Percentiles rank a stretch among this genome's conserved stretches.
These are phyloP conservation scores for Lacerta agilis DNA, from an alignment of 2,797 vertebrate species.

Conservation along the genomic window DNA sequence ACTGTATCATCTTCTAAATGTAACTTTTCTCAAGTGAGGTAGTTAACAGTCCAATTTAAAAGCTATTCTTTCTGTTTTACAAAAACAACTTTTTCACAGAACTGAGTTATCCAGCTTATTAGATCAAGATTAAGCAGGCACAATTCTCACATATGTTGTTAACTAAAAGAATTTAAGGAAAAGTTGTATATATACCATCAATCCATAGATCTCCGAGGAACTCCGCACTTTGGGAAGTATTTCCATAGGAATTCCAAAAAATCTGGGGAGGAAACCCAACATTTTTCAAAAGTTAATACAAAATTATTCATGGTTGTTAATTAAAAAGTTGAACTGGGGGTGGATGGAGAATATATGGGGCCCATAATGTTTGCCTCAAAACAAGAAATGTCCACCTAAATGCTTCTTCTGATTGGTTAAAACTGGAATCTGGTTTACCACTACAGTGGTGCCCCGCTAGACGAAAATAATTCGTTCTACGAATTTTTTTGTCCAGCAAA, in stretches of 20 bases:
- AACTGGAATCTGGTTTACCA: background rate
- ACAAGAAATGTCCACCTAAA: background rate
- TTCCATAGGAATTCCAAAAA: conserved; percentile 96
- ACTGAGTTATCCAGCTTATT: background rate
- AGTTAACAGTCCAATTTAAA: background rate
- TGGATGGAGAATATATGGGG: background rate
- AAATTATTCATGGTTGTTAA: background rate
- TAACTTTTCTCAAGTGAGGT: background rate
- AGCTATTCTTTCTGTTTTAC: background rate
- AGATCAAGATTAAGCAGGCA: background rate
- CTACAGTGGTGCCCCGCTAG: too few species aligned
- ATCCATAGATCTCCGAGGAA: conserved; percentile 96
- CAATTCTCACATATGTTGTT: background rate
- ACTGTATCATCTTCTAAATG: background rate
- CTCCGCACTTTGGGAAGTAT: conserved; percentile 94
- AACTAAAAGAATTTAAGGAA: conserved; percentile 12
- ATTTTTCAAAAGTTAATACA: background rate
- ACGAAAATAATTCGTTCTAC: too few species aligned
- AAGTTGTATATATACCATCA: conserved; percentile 85
- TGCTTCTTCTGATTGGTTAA: background rate
- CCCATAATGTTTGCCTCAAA: background rate
- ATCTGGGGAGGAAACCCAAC: conserved; percentile 78
- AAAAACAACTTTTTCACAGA: background rate
- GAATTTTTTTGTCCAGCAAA: too few species aligned
- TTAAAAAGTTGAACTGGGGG: background rate